Percentiles rank a stretch among this genome's conserved stretches.
Evolutionary conservation across 1,140 invertebrate species (phyloP).

Genomic region (Tetraneura akinire): DNA sequence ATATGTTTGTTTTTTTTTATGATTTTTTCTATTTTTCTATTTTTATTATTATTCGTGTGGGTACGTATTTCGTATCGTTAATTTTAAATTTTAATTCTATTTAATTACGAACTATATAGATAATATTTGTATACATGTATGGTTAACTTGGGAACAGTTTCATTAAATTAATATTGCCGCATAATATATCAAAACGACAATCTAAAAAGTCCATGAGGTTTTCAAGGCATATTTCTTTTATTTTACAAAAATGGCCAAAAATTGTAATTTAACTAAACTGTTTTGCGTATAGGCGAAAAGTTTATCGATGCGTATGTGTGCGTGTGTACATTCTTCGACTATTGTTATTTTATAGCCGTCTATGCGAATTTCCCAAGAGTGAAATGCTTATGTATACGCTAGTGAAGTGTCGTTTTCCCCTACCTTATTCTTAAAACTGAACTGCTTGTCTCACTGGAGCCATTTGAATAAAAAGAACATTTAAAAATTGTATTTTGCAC

Average conservation of each 20-base stretch:
- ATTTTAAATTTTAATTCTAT: too few species aligned
- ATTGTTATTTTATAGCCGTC: constrained; percentile 48
- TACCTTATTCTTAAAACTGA: constrained; percentile 26
- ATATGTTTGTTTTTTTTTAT: not conserved
- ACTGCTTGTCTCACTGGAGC: constrained; percentile 32
- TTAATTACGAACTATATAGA: too few species aligned
- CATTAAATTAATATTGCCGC: too few species aligned
- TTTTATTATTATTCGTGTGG: too few species aligned
- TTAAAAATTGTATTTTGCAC: constrained; percentile 43
- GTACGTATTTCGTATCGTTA: too few species aligned
- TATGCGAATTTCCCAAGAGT: constrained; percentile 48
- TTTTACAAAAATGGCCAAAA: not conserved
- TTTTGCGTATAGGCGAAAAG: constrained; percentile 28
- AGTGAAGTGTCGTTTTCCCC: constrained; percentile 18
- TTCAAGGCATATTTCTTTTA: constrained; percentile 1
- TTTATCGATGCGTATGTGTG: not conserved
- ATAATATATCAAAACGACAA: not conserved
- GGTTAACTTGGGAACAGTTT: too few species aligned
- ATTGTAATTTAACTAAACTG: constrained; percentile 5
- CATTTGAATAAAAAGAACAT: constrained; percentile 43
- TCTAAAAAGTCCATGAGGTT: not conserved
- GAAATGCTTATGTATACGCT: constrained; percentile 31
- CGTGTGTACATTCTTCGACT: constrained; percentile 23
- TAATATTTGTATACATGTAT: too few species aligned
- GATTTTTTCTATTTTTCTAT: too few species aligned